Conservation (phyloP, 2,113 vertebrate genomes). For the Osmerus mordax region DNA sequence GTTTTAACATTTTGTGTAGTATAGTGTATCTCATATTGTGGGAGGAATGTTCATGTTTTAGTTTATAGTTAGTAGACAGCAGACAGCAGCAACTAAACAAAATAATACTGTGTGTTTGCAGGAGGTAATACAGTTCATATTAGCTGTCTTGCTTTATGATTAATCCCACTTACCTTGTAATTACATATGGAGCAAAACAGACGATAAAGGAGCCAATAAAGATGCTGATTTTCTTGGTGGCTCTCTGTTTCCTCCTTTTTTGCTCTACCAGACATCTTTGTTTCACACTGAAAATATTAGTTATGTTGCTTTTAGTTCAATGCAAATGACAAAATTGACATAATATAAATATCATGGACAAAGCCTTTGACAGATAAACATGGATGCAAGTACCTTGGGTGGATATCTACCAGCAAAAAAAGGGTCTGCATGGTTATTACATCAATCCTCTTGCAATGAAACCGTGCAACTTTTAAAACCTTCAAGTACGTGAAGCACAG, state of each 20-base stretch:
- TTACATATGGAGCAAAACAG: slow-evolving; percentile 82
- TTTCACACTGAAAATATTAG: slow-evolving; percentile 70
- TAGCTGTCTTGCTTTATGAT: neutral
- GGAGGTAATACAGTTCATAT: neutral
- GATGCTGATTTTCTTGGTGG: slow-evolving; percentile 84
- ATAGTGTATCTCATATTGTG: too few species aligned
- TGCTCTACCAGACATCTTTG: slow-evolving; percentile 80
- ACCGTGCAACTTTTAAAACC: slow-evolving; percentile 79
- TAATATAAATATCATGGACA: too few species aligned
- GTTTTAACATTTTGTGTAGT: neutral
- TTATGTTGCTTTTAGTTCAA: neutral
- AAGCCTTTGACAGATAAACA: too few species aligned
- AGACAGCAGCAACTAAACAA: neutral
- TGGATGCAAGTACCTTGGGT: slow-evolving; percentile 72
- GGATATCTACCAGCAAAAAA: slow-evolving; percentile 82
- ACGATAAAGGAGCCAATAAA: slow-evolving; percentile 83
- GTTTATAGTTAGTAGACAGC: neutral
- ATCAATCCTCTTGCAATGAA: slow-evolving; percentile 81
- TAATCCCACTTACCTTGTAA: slow-evolving; percentile 71
- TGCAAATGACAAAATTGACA: neutral
- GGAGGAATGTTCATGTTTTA: neutral
- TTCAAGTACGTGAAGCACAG: slow-evolving; percentile 81
- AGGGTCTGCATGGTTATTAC: slow-evolving; percentile 83
- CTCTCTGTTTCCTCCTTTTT: slow-evolving; percentile 76
- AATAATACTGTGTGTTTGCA: neutral